Conservation (phyloP, 2,888 invertebrate genomes). For the Aplocera efformata region DNA sequence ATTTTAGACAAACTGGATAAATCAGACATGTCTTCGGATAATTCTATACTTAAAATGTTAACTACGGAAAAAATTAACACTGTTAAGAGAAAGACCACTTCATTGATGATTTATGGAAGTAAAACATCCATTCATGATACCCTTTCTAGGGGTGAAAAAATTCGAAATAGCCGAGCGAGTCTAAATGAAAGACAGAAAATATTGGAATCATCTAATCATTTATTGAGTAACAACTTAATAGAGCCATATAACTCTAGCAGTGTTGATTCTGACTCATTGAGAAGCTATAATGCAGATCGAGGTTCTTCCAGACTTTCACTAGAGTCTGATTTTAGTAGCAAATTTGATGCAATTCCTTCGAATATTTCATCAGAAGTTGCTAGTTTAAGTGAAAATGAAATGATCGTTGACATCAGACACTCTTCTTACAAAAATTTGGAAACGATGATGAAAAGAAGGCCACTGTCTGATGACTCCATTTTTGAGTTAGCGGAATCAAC, state of each 20-base stretch:
- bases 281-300: conserved; percentile 69
- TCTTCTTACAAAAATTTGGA: conserved; percentile 76
- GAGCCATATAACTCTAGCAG: conserved; percentile 63
- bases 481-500: conserved; percentile 84
- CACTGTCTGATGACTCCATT: conserved; percentile 87
- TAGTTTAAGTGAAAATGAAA: conserved; percentile 66
- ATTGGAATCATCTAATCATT: conserved; percentile 42
- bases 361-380: conserved; percentile 66
- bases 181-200: conserved; percentile 58
- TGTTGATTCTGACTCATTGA: conserved; percentile 67
- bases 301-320: conserved; percentile 70
- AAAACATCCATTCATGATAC: conserved; percentile 75
- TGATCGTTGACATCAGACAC: conserved; percentile 79
- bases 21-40: conserved; percentile 69
- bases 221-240: conserved; percentile 51
- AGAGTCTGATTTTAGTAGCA: conserved; percentile 74
- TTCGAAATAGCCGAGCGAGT: conserved; percentile 70
- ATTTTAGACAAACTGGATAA: conserved; percentile 76
- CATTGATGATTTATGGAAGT: conserved; percentile 76
- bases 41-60: conserved; percentile 73
- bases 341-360: conserved; percentile 68
- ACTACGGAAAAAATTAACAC: conserved; percentile 67
- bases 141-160: conserved; percentile 72
- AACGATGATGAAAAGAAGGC: conserved; percentile 84
- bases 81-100: conserved; percentile 70